A percentile compares a stretch with the other conserved stretches of the same genome.
These are phyloP conservation scores for Meloe dianella DNA, from an alignment of 2,888 invertebrate genomes.

Conservation along the genomic window DNA sequence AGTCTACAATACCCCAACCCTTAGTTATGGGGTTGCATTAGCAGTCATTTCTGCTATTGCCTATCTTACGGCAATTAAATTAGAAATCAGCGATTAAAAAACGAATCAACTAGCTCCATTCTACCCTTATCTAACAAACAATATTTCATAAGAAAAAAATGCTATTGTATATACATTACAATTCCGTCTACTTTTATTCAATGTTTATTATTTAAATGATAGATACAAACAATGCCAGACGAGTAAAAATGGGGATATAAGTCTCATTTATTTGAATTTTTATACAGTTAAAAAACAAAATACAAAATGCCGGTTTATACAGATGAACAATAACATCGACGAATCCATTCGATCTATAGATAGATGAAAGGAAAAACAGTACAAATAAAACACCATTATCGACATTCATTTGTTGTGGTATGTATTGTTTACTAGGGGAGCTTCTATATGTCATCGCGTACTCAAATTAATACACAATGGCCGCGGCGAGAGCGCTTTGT, in stretches of 20 bases:
- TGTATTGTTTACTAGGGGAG: conserved; percentile 53
- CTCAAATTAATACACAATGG: conserved; percentile 59
- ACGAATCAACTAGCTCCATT: too few relatives aligned
- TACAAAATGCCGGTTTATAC: background rate
- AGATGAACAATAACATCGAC: conserved; percentile 15
- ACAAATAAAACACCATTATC: conserved; percentile 46
- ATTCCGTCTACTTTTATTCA: background rate
- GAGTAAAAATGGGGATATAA: too few relatives aligned
- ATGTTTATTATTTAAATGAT: too few relatives aligned
- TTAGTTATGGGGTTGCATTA: too few relatives aligned
- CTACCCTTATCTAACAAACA: too few relatives aligned
- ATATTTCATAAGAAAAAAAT: too few relatives aligned
- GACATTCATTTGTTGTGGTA: conserved; percentile 49
- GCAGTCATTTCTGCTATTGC: too few relatives aligned
- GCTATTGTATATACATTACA: too few relatives aligned
- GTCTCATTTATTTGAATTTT: background rate
- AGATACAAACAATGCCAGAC: too few relatives aligned
- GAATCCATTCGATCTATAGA: conserved; percentile 10
- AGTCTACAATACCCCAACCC: too few relatives aligned
- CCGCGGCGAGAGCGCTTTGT: conserved; percentile 56
- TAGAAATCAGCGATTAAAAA: too few relatives aligned
- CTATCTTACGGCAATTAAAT: too few relatives aligned
- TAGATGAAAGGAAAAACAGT: conserved; percentile 19
- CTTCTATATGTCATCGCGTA: conserved; percentile 56
- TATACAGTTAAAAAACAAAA: background rate